Evolutionary conservation across 1,140 invertebrate species (phyloP).

Genomic region (Drosophila varians): DNA sequence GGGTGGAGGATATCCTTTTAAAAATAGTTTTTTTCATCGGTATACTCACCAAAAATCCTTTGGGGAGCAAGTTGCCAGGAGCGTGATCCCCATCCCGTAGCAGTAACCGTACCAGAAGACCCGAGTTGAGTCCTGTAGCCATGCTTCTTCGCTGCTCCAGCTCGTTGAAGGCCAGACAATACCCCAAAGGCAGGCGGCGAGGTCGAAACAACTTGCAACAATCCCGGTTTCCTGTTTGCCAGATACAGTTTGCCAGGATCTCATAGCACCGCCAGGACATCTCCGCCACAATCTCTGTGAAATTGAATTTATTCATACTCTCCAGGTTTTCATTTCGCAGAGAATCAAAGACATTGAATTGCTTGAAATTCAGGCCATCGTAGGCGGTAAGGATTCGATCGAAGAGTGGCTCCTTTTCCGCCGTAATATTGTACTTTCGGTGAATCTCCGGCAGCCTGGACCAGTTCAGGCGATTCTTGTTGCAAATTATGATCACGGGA

Average conservation of each 20-base stretch:
- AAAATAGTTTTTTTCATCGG: background rate
- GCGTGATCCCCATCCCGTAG: conserved; percentile 42
- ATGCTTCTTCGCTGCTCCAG: conserved; percentile 30
- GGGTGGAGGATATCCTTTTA: background rate
- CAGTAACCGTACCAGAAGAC: conserved; percentile 27
- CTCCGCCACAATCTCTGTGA: conserved; percentile 54
- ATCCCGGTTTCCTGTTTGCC: conserved; percentile 36
- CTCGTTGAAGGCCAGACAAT: conserved; percentile 66
- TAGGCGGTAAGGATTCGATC: conserved; percentile 52
- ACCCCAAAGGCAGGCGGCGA: conserved; percentile 36
- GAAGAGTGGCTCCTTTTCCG: conserved; percentile 23
- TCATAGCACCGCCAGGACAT: conserved; percentile 74
- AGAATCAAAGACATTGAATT: conserved; percentile 48
- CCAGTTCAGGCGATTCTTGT: conserved; percentile 76
- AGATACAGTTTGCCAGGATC: conserved; percentile 43
- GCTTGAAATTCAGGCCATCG: conserved; percentile 42
- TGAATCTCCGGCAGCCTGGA: conserved; percentile 51
- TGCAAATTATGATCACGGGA: conserved; percentile 72
- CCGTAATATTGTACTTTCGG: conserved; percentile 31
- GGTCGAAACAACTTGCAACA: conserved; percentile 63
- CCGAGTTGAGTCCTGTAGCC: conserved; percentile 27
- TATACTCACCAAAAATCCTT: conserved; percentile 61
- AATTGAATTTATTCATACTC: conserved; percentile 64
- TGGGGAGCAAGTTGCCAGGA: conserved; percentile 32
- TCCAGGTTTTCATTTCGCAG: conserved; percentile 17